Evolutionary conservation across 2,888 invertebrate species (phyloP).

Genomic region (Rhagium mordax): DNA sequence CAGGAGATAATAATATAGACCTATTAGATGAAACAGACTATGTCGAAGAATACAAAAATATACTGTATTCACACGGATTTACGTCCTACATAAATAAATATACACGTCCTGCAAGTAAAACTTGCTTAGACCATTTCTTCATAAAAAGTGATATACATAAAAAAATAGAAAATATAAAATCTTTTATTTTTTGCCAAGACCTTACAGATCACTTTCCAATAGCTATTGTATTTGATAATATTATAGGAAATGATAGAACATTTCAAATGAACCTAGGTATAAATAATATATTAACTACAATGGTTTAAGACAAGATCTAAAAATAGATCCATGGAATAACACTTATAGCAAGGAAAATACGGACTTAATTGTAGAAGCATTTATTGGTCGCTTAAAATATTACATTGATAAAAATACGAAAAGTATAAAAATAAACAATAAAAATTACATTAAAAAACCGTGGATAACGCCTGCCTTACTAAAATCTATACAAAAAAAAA

Average conservation of each 20-base stretch:
- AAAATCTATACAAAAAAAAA: background rate
- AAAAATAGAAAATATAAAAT: background rate
- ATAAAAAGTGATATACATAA: background rate
- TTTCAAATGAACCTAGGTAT: background rate
- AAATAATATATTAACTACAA: background rate
- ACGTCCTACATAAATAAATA: conserved; percentile 20
- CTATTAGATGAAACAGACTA: conserved; percentile 10
- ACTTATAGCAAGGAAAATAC: background rate
- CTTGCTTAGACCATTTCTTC: conserved; percentile 13
- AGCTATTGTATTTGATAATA: background rate
- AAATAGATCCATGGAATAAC: background rate
- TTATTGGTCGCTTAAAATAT: background rate
- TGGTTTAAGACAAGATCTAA: background rate
- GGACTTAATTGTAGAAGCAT: background rate
- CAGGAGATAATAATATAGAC: conserved; percentile 10
- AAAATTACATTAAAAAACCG: background rate
- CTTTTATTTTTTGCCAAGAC: background rate
- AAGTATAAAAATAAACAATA: background rate
- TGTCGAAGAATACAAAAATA: conserved; percentile 25
- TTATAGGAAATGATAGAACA: background rate
- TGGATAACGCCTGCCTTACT: background rate
- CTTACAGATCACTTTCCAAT: background rate
- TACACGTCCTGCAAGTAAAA: conserved; percentile 22
- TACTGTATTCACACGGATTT: background rate
- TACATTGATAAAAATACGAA: background rate